Percentiles rank a stretch among this genome's conserved stretches.
These are phyloP conservation scores for Oxyruncus cristatus DNA, from an alignment of 2,113 vertebrate species.

Conservation along the genomic window DNA sequence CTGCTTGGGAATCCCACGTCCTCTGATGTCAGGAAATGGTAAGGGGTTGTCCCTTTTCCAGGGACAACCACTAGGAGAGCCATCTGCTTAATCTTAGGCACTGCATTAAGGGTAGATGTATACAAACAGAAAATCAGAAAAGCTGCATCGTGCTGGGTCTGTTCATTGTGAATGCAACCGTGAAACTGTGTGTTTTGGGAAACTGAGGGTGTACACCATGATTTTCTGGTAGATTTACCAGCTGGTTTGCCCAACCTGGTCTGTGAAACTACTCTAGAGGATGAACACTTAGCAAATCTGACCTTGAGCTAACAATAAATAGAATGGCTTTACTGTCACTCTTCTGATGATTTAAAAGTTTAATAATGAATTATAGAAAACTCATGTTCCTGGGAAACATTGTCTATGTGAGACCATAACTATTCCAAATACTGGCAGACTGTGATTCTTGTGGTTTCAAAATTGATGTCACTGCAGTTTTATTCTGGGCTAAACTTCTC, in stretches of 20 bases:
- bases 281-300: not conserved
- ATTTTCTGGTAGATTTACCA: not conserved
- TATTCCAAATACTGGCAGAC: not conserved
- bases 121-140: not conserved
- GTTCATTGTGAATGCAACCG: not conserved
- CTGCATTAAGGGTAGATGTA: not conserved
- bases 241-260: not conserved
- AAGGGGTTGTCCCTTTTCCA: not conserved
- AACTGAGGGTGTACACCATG: not conserved
- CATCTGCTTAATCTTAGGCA: not conserved
- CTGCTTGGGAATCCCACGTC: not conserved
- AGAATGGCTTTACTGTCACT: not conserved
- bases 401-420: not conserved
- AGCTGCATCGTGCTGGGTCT: not conserved
- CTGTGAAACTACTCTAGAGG: not conserved
- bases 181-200: not conserved
- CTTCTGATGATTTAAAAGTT: not conserved
- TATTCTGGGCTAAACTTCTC: not conserved
- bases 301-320: not conserved
- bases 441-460: not conserved
- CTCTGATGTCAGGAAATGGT: not conserved
- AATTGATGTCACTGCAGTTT: conserved; percentile 6
- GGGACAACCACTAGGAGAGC: fast-evolving
- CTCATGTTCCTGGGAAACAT: not conserved
- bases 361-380: not conserved